Evolutionary conservation across 1,140 invertebrate genomes (phyloP), one percentile per base, ranked within the genome.

Genomic region (Papilio glaucus): DNA sequence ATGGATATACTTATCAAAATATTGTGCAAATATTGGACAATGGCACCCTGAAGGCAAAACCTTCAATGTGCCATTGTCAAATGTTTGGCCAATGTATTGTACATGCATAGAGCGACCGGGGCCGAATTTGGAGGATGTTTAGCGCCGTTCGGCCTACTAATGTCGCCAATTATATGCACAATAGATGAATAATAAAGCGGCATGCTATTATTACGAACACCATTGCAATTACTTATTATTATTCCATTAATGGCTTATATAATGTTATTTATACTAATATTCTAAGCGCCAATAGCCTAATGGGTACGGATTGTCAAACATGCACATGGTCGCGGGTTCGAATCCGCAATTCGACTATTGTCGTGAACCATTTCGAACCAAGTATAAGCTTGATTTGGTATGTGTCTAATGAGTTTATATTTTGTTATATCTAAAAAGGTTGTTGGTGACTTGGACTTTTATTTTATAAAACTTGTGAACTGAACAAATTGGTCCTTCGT

Each of bases 31-130:
- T 49, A 49, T 49, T 49, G 8, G 15, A 49, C 45, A 49, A 49
- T 49, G 21, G 8, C 0, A 15, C 15, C 45, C 45, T 18, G 18
- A 21, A 57, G 49, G 49, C 21, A 24, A 9, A 57, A 57, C 49
- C 49, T 57, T 57, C 49, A 26, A 53, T 57, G 10, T 57, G 21
- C 49, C 49, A 24, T 57, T 57, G 49, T 57, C 49, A 57, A 57
- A 57, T 24, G 49, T 57, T 53, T 26, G 49, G 9, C 49, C 21
- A 57, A 57, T 57, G 10, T 26, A 53, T 24, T 24, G 18, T 53
- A 57, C 18, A 21, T 21, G 13, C 21, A 33, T 41, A 13, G 39
- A 41, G 39, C 12, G 39, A 57, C 33, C 26, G n/a, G 12, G 29
- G 12, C 60, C 60, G 29, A 33, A 61, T 61, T 61, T 1, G 60